Evolutionary conservation across 2,888 invertebrate genomes (phyloP), one percentile per base, ranked within the genome.

Genomic region (Acanthosepion esculentum): DNA sequence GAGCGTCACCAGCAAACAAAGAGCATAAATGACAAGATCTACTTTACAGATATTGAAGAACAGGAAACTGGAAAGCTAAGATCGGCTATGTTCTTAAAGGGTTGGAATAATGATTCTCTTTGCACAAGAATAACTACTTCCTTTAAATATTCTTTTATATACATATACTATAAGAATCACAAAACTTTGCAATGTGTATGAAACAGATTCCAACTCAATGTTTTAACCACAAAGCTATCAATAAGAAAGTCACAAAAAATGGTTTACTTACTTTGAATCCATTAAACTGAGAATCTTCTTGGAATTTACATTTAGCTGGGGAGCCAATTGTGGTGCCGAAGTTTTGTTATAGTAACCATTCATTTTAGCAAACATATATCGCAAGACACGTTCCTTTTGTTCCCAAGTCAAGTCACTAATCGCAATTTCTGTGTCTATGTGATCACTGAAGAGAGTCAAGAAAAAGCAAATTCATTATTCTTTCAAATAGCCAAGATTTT

Each of bases 361-460:
- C 96, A 97, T 97, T 94, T 96, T 96, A 55, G 97, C 97, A 96
- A 97, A 97, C 92, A 97, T 96, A 95, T 96, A 97, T n/a, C 97
- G 96, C 48, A 97, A 95, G 0, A 97, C 97, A 78, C 96, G 95
- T 95, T 97, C 97, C 95, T 97, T 97, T 95, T 97, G 97, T 95
- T 97, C 97, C 97, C 97, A 97, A 4, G 97, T 97, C 55, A 97
- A 95, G 94, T 97, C 97, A 95, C 96, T 96, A 55, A 97, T 96
- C 94, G 97, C 97, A 50, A 97, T 97, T 91, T 96, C 33, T 53
- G 33, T 48, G 33, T 26, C 23, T 18, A 3, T 95, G 53, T 95
- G 95, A 8, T 53, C n/a, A 26, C 92, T 92, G 48, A 48, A 92
- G 12, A 92, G 12, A 48, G 18, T 20, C 20, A 48, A 92, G 48